Conservation (phyloP, 1,140 invertebrate species). For the Euborellia annulipes region DNA sequence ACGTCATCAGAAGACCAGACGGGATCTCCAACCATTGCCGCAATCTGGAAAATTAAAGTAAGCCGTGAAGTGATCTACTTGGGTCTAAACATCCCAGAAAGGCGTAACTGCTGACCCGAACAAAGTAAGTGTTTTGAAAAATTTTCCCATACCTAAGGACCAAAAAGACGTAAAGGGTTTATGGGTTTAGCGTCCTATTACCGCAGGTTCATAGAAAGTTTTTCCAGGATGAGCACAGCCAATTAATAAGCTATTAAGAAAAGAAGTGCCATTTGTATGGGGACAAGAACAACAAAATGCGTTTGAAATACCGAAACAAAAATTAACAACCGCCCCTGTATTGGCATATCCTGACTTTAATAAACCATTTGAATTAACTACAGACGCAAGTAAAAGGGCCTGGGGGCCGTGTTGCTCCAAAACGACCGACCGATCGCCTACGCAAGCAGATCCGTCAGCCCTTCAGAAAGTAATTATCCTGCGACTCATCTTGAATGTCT, state of each 20-base stretch:
- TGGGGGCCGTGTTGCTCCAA: slow-evolving; percentile 7
- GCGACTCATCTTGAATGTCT: slow-evolving; percentile 22
- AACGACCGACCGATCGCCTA: slow-evolving; percentile 6
- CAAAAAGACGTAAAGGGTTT: too few relatives aligned
- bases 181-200: too few relatives aligned
- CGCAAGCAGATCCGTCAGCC: slow-evolving; percentile 5
- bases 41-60: too few relatives aligned
- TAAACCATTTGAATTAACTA: slow-evolving; percentile 8
- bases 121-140: too few relatives aligned
- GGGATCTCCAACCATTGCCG: too few relatives aligned
- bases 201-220: too few relatives aligned
- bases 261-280: neutral
- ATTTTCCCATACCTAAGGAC: too few relatives aligned
- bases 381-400: slow-evolving; percentile 6
- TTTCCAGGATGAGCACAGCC: too few relatives aligned
- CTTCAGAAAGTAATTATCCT: slow-evolving; percentile 16
- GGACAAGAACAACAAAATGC: slow-evolving; percentile 1
- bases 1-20: too few relatives aligned
- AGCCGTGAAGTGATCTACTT: too few relatives aligned
- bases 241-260: neutral
- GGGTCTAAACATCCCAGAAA: too few relatives aligned
- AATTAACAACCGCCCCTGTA: neutral
- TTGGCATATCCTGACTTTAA: slow-evolving; percentile 8
- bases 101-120: too few relatives aligned
- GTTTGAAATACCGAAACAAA: slow-evolving; percentile 1